Evolutionary conservation across 2,888 invertebrate genomes (phyloP), one percentile per base, ranked within the genome.

Genomic region (Ryuthela nishihirai): DNA sequence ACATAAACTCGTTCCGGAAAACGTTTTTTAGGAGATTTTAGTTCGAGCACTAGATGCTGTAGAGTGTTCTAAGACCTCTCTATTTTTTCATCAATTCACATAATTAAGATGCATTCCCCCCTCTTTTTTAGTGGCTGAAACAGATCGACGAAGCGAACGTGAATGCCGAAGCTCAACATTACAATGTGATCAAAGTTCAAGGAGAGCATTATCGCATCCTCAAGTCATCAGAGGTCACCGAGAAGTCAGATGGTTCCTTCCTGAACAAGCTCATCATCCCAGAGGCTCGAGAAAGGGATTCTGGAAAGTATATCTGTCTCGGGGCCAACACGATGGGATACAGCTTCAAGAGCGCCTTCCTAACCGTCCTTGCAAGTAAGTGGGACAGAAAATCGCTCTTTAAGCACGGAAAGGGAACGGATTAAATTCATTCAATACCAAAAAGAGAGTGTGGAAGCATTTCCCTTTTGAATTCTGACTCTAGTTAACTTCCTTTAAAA

Each of bases 241-340:
- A 68, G 26, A 67, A 68, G 25, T 67, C 68, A 15, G 73, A 75
- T 44, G 75, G 75, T 4, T 67, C 72, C 23, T 77, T 73, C 68
- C 70, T 74, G 6, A 78, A 77, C 66, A 75, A 75, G 50, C 70
- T 78, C 38, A 69, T 73, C 44, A 74, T 78, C 29, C 68, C 70
- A 36, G 68, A 70, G 48, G 76, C 73, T 35, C 66, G 67, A 17
- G 68, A 70, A 29, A 54, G 66, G 2, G 75, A 78, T 63, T 69
- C 74, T 10, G 78, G 78, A 29, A 74, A 73, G 70, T 78, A 78
- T 68, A 74, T 77, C 52, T 78, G 78, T 66, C 73, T 77, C 15
- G 77, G 75, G 2, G 76, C 77, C 36, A 76, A 75, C 66, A 70
- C 71, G 12, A 72, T 72, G 68, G 77, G 77, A 12, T 75, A 75